Evolutionary conservation across 2,113 vertebrate genomes (phyloP).

Genomic region (Menidia beryllina): DNA sequence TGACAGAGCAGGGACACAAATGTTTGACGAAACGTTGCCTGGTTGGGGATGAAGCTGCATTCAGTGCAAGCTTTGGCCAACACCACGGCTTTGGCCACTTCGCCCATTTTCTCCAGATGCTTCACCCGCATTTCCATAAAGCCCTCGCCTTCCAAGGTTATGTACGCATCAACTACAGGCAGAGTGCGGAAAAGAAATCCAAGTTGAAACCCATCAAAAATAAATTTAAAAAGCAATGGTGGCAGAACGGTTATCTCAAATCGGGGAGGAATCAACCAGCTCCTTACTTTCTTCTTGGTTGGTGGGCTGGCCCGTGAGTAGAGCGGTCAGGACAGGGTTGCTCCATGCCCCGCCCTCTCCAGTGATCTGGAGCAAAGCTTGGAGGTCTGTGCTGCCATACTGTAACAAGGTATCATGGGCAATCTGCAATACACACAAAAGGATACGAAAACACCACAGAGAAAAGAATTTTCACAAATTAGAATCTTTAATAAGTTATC

Average conservation of each 20-base stretch:
- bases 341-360: slow-evolving; percentile 94
- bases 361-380: slow-evolving; percentile 91
- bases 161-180: slow-evolving; percentile 87
- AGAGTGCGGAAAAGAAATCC: slow-evolving; percentile 14
- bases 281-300: slow-evolving; percentile 89
- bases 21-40: slow-evolving; percentile 91
- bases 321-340: slow-evolving; percentile 90
- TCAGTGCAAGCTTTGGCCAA: slow-evolving; percentile 93
- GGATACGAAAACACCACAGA: neutral
- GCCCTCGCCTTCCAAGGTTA: slow-evolving; percentile 93
- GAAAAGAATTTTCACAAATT: too few species aligned
- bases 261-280: neutral
- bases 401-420: slow-evolving; percentile 92
- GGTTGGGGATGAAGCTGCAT: slow-evolving; percentile 88
- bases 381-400: slow-evolving; percentile 95
- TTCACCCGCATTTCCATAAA: slow-evolving; percentile 98
- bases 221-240: neutral
- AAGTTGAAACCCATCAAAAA: neutral
- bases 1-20: slow-evolving; percentile 93
- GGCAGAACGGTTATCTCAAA: neutral
- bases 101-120: slow-evolving; percentile 95
- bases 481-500: slow-evolving; percentile 4
- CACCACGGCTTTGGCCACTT: slow-evolving; percentile 90
- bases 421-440: slow-evolving; percentile 60
- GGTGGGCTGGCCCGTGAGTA: slow-evolving; percentile 90